These are phyloP conservation scores for Pitangus sulphuratus DNA, from an alignment of 2,797 vertebrate genomes.

Conservation along the genomic window DNA sequence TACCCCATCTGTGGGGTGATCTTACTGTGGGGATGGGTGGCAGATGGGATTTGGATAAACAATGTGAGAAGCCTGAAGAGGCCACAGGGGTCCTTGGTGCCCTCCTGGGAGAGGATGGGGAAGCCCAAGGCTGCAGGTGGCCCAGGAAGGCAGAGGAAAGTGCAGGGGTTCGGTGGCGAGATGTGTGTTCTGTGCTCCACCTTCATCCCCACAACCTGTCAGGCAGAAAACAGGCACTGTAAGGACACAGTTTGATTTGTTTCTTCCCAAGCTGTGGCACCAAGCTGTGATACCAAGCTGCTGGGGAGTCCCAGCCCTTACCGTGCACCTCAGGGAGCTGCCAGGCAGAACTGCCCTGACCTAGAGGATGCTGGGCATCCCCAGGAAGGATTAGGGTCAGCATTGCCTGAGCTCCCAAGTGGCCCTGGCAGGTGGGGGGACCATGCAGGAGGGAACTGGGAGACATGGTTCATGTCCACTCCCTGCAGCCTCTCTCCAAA, in stretches of 20 bases:
- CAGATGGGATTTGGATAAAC: neutral
- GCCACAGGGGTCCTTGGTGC: neutral
- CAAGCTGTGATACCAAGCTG: neutral
- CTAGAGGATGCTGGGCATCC: neutral
- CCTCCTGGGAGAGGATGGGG: neutral
- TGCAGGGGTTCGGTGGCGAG: accelerated
- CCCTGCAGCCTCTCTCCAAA: neutral
- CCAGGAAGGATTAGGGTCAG: neutral
- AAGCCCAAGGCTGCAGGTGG: neutral
- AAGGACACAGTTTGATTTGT: neutral
- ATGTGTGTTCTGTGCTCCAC: neutral
- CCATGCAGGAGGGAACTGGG: accelerated
- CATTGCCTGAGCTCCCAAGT: neutral
- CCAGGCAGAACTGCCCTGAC: neutral
- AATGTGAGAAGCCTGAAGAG: neutral
- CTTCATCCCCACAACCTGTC: neutral
- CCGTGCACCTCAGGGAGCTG: neutral
- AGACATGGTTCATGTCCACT: neutral
- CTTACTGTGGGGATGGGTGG: neutral
- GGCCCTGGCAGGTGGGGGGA: neutral
- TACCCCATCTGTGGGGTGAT: accelerated
- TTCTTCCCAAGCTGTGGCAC: neutral
- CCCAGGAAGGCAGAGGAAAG: neutral
- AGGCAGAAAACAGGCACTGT: neutral
- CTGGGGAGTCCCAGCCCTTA: neutral